phyloP scores from a whole-genome alignment of 2,797 vertebrate genomes.

The Oreochromis mossambicus region DNA sequence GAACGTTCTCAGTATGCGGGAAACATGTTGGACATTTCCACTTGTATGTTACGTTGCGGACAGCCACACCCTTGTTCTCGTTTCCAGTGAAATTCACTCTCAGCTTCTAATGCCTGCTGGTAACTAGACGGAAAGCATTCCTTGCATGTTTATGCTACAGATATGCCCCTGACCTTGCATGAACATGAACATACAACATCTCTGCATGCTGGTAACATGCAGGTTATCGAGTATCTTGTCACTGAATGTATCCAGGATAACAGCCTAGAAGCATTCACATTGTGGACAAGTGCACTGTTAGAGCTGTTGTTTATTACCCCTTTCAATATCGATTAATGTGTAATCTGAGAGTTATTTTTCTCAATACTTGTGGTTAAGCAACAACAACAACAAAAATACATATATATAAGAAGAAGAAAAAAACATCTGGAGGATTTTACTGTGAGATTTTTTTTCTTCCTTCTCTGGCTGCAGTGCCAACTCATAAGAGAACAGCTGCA shows the following conservation, averaged over 20 bases:
- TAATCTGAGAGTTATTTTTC: not conserved
- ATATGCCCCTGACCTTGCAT: not conserved
- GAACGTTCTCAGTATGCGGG: not conserved
- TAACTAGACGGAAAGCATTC: slow-evolving; percentile 5
- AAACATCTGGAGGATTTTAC: not conserved
- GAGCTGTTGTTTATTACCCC: not conserved
- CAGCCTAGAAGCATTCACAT: not conserved
- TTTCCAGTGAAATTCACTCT: not conserved
- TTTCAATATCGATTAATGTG: not conserved
- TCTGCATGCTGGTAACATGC: not conserved
- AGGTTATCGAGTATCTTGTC: not conserved
- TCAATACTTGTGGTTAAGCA: not conserved
- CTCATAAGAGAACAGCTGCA: not conserved
- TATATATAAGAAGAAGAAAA: not conserved
- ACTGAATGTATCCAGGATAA: not conserved
- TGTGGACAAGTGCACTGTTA: not conserved
- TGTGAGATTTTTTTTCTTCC: not conserved
- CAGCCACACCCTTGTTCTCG: not conserved
- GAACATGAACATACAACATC: not conserved
- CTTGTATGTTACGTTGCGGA: not conserved
- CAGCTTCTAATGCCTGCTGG: not conserved
- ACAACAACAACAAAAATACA: not conserved
- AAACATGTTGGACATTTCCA: not conserved
- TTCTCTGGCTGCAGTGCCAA: not conserved
- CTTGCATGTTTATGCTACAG: not conserved